Percentiles rank a stretch among this genome's conserved stretches.
phyloP scores from a whole-genome alignment of 2,113 vertebrate genomes.

The Cyanoliseus patagonus region DNA sequence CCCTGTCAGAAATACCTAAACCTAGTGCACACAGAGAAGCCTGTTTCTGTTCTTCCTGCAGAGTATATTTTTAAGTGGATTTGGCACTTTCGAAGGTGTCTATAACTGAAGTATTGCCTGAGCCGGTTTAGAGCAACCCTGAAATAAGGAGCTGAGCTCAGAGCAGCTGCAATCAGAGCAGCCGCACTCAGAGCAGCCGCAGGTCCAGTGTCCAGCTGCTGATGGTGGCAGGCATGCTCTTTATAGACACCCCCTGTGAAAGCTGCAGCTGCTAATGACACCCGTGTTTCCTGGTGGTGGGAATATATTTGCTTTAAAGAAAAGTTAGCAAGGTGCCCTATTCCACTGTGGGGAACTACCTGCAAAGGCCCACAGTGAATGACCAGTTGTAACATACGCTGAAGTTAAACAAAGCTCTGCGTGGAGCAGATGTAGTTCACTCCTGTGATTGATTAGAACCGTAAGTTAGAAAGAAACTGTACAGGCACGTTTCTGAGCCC shows the following conservation, averaged over 20 bases:
- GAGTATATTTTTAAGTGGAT: not conserved
- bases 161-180: not conserved
- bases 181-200: not conserved
- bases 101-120: rapidly evolving
- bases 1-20: not conserved
- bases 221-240: not conserved
- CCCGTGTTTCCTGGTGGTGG: rapidly evolving
- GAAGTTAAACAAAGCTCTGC: not conserved
- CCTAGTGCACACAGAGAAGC: rapidly evolving
- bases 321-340: not conserved
- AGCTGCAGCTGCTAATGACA: not conserved
- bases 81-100: not conserved
- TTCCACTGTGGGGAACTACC: not conserved
- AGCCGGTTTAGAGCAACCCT: rapidly evolving
- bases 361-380: rapidly evolving
- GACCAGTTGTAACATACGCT: rapidly evolving
- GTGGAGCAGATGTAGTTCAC: no score
- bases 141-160: not conserved
- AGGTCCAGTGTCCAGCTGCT: not conserved
- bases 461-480: not conserved
- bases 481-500: not conserved
- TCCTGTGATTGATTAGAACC: not conserved
- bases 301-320: not conserved
- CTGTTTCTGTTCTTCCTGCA: not conserved
- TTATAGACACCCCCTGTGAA: not conserved